Percentiles rank a stretch among this genome's conserved stretches.
These are phyloP conservation scores for Pelmatolapia mariae DNA, from an alignment of 2,113 vertebrate genomes.

Conservation along the genomic window DNA sequence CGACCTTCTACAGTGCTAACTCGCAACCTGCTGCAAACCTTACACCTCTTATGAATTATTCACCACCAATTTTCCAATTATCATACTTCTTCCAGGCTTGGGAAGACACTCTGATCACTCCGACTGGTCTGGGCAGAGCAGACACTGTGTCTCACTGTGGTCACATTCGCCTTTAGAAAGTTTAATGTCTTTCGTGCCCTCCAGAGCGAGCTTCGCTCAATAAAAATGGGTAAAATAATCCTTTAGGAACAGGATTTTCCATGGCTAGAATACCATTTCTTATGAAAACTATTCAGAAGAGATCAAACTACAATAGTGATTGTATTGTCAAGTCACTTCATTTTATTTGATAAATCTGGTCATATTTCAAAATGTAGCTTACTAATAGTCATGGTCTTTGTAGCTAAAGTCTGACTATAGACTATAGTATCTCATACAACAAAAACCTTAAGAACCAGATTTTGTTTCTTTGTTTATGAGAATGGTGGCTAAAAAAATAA, in stretches of 20 bases:
- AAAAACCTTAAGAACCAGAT: background rate
- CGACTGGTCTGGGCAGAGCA: background rate
- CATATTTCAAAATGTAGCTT: background rate
- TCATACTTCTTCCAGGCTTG: conserved; percentile 16
- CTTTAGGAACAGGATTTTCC: background rate
- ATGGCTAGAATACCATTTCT: background rate
- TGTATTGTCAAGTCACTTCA: background rate
- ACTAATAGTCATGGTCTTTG: background rate
- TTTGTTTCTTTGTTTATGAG: background rate
- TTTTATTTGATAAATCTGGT: background rate
- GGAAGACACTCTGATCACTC: background rate
- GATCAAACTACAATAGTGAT: background rate
- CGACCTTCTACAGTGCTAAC: conserved; percentile 10
- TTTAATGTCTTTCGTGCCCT: background rate
- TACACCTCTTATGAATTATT: conserved; percentile 44
- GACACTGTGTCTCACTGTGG: background rate
- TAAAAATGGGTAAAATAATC: background rate
- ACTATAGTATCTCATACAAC: background rate
- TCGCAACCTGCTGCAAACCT: conserved; percentile 2
- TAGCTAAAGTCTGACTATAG: background rate
- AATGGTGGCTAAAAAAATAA: background rate
- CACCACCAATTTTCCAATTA: conserved; percentile 32
- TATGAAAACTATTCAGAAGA: background rate
- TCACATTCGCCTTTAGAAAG: conserved; percentile 15
- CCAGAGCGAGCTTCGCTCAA: background rate